Percentiles rank a stretch among this genome's conserved stretches.
phyloP scores from a whole-genome alignment of 2,797 vertebrate genomes.

The Hemitrygon akajei region DNA sequence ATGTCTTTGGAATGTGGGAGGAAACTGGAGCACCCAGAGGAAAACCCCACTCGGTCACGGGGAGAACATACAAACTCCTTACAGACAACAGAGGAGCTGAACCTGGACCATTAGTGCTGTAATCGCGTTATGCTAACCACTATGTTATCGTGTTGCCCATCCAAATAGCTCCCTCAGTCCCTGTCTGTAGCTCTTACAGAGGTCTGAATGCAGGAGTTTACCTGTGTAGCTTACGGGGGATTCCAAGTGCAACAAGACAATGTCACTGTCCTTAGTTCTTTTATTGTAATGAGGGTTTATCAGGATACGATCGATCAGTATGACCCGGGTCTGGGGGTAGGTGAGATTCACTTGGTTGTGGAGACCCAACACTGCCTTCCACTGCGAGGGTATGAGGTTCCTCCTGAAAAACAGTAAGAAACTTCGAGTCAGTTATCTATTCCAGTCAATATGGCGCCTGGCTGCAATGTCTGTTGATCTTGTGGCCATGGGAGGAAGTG shows the following conservation, averaged over 20 bases:
- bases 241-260: conserved; percentile 79
- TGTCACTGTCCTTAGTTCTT: conserved; percentile 69
- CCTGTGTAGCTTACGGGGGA: conserved; percentile 69
- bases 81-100: no score
- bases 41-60: no score
- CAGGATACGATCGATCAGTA: conserved; percentile 63
- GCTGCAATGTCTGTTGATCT: no score
- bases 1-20: no score
- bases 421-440: no score
- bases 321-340: conserved; percentile 51
- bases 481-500: no score
- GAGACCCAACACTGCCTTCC: conserved; percentile 70
- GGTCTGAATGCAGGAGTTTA: conserved; percentile 43
- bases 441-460: no score
- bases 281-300: conserved; percentile 71
- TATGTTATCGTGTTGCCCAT: not conserved
- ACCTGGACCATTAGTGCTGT: no score
- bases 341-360: conserved; percentile 53
- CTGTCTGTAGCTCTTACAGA: not conserved
- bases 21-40: no score
- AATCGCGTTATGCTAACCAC: no score
- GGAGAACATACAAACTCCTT: no score
- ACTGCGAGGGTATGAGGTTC: conserved; percentile 61
- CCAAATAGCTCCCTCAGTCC: not conserved
- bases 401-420: conserved; percentile 57